Conservation (phyloP, 2,888 invertebrate species). For the Pyrrhosoma nymphula region DNA sequence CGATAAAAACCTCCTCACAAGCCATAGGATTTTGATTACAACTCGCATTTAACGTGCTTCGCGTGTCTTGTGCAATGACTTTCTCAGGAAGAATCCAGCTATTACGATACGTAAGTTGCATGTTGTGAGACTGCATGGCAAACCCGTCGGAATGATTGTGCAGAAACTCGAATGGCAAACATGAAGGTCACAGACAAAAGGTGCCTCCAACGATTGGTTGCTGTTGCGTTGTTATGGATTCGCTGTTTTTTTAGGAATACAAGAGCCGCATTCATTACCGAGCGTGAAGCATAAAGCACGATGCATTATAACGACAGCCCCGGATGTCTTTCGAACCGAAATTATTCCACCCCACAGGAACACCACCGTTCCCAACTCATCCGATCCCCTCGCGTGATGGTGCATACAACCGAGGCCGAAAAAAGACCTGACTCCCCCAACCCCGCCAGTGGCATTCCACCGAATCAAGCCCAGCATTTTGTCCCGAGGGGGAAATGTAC, state of each 20-base stretch:
- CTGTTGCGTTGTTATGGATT: neutral
- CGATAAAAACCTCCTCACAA: neutral
- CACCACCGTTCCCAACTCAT: neutral
- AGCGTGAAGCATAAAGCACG: neutral
- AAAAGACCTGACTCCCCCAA: neutral
- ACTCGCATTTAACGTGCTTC: neutral
- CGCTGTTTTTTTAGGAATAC: neutral
- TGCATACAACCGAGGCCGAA: neutral
- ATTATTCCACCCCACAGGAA: neutral
- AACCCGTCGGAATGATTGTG: neutral
- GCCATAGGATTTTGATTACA: constrained; percentile 6
- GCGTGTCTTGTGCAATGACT: constrained; percentile 23
- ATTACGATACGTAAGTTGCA: neutral
- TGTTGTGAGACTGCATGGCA: neutral
- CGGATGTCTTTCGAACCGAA: neutral
- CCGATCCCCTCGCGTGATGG: neutral
- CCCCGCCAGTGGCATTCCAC: neutral
- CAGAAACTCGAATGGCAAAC: neutral
- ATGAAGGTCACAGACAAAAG: neutral
- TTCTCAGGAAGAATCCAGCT: neutral
- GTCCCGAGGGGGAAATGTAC: neutral
- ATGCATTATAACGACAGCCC: neutral
- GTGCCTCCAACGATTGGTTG: neutral
- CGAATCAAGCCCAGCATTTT: neutral
- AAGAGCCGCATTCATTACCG: neutral